Evolutionary conservation across 2,113 vertebrate species (phyloP), one percentile per base, ranked within the genome.

Genomic region (Monarcha castaneiventris): DNA sequence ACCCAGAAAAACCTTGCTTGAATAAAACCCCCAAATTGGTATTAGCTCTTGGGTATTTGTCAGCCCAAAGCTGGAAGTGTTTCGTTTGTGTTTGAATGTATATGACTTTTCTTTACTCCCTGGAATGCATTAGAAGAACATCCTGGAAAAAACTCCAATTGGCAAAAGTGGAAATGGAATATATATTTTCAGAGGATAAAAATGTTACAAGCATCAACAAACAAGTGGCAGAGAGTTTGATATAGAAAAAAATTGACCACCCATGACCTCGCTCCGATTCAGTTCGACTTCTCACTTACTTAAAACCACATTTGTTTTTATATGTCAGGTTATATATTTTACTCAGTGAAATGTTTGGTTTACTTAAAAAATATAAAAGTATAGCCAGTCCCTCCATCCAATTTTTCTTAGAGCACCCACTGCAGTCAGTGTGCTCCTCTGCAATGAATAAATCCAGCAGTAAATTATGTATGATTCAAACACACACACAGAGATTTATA

Each of bases 391-490:
- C 87, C 68, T 73, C 84, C 59, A 74, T 56, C 55, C 52, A 68
- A 0, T 66, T 91, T 93, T 84, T 94, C 83, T 64, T 29, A 46
- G 54, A 68, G 46, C 54, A 85, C 37, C 26, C 61, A 55, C 76
- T 79, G 73, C 30, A 52, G 69, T 92, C 74, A 67, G 49, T 63
- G 64, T 37, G 51, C 16, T 87, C 63, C 84, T 96, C 83, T 56
- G 46, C 85, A 95, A 13, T 75, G 89, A 93, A 94, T 96, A 94
- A 91, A 95, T 93, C 73, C 69, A 67, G 52, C 89, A 87, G 25
- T 94, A 90, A 96, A 97, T 95, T 90, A 95, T 76, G 74, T 81
- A 87, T 49, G 91, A 97, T 97, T 96, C 87, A 91, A 93, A 86
- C 92, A 62, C 87, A 21, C 90, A 77, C 72, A 49, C 52, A 92